A percentile compares a stretch with the other conserved stretches of the same genome.
Evolutionary conservation across 2,113 vertebrate species (phyloP).

Genomic region (Morphnarchus princeps): DNA sequence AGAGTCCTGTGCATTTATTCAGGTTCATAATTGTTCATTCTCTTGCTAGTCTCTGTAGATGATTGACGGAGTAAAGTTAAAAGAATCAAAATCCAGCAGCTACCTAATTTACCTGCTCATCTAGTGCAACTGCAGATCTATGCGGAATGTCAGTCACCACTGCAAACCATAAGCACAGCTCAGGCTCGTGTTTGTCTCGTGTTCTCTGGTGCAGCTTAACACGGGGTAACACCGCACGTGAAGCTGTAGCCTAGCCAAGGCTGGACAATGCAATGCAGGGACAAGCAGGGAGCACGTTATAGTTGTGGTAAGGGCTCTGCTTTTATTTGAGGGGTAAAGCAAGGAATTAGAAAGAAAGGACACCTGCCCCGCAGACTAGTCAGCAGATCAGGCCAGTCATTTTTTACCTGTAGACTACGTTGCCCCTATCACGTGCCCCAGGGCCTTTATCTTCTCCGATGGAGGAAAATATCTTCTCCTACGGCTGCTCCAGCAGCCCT

Average conservation of each 20-base stretch:
- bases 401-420: not conserved
- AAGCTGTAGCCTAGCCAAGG: not conserved
- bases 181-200: not conserved
- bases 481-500: not conserved
- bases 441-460: not conserved
- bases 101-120: not conserved
- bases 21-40: not conserved
- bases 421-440: not conserved
- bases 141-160: not conserved
- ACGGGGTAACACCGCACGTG: rapidly evolving
- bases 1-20: not conserved
- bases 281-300: not conserved
- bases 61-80: not conserved
- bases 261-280: too few species aligned
- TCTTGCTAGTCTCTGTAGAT: not conserved
- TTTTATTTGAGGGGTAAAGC: not conserved
- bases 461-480: not conserved
- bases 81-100: not conserved
- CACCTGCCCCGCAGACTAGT: not conserved
- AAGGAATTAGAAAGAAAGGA: not conserved
- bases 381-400: not conserved
- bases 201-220: not conserved
- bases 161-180: not conserved
- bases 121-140: not conserved
- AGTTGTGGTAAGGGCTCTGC: not conserved